Conservation (phyloP, 2,797 vertebrate genomes). For the Coregonus ussuriensis region DNA sequence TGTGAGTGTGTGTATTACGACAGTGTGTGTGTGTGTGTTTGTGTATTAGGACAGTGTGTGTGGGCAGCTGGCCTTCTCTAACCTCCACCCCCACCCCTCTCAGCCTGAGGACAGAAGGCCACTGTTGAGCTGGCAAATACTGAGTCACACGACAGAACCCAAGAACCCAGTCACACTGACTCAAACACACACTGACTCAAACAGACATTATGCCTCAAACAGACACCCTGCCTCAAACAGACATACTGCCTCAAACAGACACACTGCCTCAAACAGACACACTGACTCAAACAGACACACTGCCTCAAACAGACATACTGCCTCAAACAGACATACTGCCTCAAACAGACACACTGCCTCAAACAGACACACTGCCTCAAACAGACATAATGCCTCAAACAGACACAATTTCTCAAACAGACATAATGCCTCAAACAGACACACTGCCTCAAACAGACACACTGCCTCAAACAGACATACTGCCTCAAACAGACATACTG, state of each 20-base stretch:
- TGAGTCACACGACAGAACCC: slow-evolving; percentile 30
- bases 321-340: no score
- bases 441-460: no score
- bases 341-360: no score
- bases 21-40: not conserved
- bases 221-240: not conserved
- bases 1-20: not conserved
- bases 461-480: no score
- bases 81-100: not conserved
- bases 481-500: no score
- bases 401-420: no score
- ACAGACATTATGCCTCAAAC: not conserved
- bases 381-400: no score
- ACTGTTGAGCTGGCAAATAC: slow-evolving; percentile 33
- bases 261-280: not conserved
- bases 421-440: no score
- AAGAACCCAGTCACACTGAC: not conserved
- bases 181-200: slow-evolving; percentile 10
- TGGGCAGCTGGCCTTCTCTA: not conserved
- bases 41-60: not conserved
- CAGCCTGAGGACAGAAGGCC: slow-evolving; percentile 12
- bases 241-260: not conserved
- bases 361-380: no score
- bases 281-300: not conserved
- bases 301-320: no score